These are phyloP conservation scores for Diplogasteroides magnus DNA, from an alignment of 1,140 invertebrate species.

Conservation along the genomic window DNA sequence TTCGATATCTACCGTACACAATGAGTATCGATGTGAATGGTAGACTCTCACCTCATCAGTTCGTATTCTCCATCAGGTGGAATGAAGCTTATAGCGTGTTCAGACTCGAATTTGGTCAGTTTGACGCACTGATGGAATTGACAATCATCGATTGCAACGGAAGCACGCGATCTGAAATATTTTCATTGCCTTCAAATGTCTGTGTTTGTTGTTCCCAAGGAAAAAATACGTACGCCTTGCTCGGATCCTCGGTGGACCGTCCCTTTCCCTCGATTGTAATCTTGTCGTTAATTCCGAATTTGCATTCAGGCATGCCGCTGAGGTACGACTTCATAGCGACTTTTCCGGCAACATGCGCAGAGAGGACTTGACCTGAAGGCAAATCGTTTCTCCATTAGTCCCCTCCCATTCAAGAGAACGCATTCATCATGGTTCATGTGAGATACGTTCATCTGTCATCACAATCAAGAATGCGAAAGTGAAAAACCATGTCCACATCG, in stretches of 20 bases:
- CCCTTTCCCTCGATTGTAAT: conserved; percentile 97
- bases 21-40: background rate
- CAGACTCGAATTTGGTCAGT: conserved; percentile 98
- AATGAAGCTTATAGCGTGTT: conserved; percentile 99
- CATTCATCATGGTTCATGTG: too few relatives aligned
- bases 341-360: conserved; percentile 96
- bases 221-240: conserved; percentile 60
- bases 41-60: conserved; percentile 76
- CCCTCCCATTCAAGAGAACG: background rate
- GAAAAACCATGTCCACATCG: too few relatives aligned
- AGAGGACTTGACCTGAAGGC: conserved; percentile 83
- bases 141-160: conserved; percentile 98
- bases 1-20: conserved; percentile 73
- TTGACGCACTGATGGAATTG: conserved; percentile 99
- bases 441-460: too few relatives aligned
- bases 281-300: conserved; percentile 99
- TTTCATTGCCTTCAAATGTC: too few relatives aligned
- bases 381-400: background rate
- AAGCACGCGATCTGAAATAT: conserved; percentile 61
- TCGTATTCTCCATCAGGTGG: conserved; percentile 99
- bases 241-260: conserved; percentile 70
- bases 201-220: too few relatives aligned
- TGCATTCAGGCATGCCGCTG: conserved; percentile 99
- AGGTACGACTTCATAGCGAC: conserved; percentile 99
- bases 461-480: too few relatives aligned